Conservation (phyloP, 2,797 vertebrate genomes). For the Leptoclinus maculatus region DNA sequence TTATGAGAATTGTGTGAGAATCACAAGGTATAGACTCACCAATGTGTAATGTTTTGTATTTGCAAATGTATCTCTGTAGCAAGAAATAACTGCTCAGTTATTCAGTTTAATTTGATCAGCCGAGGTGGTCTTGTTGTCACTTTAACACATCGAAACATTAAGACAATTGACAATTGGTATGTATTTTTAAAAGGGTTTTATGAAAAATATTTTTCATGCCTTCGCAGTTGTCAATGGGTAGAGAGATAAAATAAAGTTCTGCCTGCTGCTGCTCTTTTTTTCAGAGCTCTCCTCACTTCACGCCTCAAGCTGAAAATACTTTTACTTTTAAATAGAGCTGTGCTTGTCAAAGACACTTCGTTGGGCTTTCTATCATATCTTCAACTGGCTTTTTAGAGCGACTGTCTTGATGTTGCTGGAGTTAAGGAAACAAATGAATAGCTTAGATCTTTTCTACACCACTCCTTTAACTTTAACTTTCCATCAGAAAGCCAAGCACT, state of each 20-base stretch:
- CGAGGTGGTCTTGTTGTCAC: background rate
- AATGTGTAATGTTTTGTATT: slow-evolving; percentile 18
- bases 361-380: slow-evolving; percentile 37
- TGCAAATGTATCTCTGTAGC: slow-evolving; percentile 21
- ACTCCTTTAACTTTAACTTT: slow-evolving; percentile 22
- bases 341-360: slow-evolving; percentile 32
- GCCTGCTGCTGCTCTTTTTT: slow-evolving; percentile 25
- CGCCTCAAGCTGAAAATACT: slow-evolving; percentile 53
- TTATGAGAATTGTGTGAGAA: slow-evolving; percentile 16
- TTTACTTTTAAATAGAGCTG: slow-evolving; percentile 44
- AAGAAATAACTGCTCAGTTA: slow-evolving; percentile 16
- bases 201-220: background rate
- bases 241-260: background rate
- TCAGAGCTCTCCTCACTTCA: background rate
- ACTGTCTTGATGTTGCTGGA: slow-evolving; percentile 18
- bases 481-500: background rate
- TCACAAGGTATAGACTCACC: slow-evolving; percentile 33
- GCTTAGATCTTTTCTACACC: background rate
- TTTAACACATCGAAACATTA: background rate
- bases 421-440: background rate
- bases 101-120: slow-evolving; percentile 23
- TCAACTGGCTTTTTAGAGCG: slow-evolving; percentile 26
- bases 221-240: slow-evolving; percentile 8
- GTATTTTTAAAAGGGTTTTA: background rate
- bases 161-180: background rate